Evolutionary conservation across 2,113 vertebrate genomes (phyloP).

Genomic region (Nematolebias whitei): DNA sequence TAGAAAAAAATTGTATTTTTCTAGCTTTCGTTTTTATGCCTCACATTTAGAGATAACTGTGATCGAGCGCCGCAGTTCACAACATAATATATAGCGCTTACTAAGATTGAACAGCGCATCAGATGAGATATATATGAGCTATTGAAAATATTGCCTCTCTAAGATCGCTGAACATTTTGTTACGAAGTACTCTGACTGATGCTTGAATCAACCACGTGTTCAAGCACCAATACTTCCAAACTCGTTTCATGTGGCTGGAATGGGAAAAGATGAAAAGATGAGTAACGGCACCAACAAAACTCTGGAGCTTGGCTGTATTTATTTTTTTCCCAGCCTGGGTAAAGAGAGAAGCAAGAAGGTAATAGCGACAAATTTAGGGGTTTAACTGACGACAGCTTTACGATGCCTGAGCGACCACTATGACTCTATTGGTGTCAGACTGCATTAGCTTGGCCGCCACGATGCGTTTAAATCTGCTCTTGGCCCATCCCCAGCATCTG

Average conservation of each 20-base stretch:
- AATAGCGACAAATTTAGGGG: slow-evolving; percentile 72
- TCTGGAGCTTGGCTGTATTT: slow-evolving; percentile 5
- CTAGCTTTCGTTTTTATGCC: no score
- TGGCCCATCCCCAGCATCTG: slow-evolving; percentile 66
- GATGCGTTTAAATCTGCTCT: slow-evolving; percentile 65
- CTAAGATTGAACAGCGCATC: no score
- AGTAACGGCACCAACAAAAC: slow-evolving; percentile 17
- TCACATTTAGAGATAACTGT: no score
- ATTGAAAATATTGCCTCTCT: no score
- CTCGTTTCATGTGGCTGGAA: slow-evolving; percentile 1
- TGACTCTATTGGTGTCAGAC: slow-evolving; percentile 74
- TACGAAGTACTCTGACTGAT: not conserved
- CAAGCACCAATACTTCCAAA: not conserved
- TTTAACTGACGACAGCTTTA: slow-evolving; percentile 75
- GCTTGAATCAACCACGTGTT: no score
- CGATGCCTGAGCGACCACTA: slow-evolving; percentile 64
- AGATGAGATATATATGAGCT: no score
- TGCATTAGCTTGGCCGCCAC: slow-evolving; percentile 69
- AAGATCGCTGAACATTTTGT: not conserved
- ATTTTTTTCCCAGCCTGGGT: slow-evolving; percentile 1
- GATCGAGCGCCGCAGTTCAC: no score
- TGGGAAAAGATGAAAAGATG: slow-evolving; percentile 25
- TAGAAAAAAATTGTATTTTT: no score
- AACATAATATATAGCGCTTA: no score
- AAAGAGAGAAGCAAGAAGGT: slow-evolving; percentile 54